Conservation (phyloP, 2,888 invertebrate species). For the Megalurothrips usitatus region DNA sequence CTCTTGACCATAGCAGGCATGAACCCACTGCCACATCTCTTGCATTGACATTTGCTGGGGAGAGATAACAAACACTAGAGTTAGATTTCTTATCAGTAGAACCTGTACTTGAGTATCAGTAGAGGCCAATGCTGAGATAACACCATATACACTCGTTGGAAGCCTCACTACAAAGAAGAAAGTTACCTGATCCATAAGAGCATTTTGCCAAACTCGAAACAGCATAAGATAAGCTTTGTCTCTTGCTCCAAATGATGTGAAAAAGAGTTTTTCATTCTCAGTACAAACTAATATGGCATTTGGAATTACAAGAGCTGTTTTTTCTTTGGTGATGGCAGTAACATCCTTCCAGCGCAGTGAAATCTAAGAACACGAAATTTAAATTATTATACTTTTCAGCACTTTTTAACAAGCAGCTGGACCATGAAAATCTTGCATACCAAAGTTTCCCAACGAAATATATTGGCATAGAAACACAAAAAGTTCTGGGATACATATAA, state of each 20-base stretch:
- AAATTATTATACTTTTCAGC: background rate
- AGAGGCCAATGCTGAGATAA: background rate
- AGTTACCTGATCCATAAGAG: conserved; percentile 74
- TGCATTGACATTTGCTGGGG: conserved; percentile 66
- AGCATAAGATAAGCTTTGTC: conserved; percentile 95
- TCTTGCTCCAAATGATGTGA: conserved; percentile 88
- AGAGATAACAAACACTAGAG: conserved; percentile 33
- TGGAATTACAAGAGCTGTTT: conserved; percentile 89
- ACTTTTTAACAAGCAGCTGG: too few species aligned
- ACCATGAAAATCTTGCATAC: conserved; percentile 42
- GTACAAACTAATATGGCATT: conserved; percentile 89
- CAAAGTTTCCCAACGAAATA: conserved; percentile 93
- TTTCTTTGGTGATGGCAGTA: conserved; percentile 89
- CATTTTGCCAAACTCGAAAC: conserved; percentile 94
- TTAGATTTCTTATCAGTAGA: background rate
- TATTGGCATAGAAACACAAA: conserved; percentile 96
- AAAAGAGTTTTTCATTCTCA: conserved; percentile 79
- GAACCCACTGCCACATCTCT: conserved; percentile 88
- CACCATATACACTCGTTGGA: background rate
- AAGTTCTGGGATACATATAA: conserved; percentile 93
- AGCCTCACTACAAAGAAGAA: conserved; percentile 11
- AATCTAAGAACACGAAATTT: conserved; percentile 48
- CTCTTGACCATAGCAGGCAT: conserved; percentile 90
- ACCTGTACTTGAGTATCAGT: background rate
- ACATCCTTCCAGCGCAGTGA: conserved; percentile 86